Base-by-base conservation (phyloP, 2,888 invertebrate genomes). In the Harpagoxenus sublaevis region DNA sequence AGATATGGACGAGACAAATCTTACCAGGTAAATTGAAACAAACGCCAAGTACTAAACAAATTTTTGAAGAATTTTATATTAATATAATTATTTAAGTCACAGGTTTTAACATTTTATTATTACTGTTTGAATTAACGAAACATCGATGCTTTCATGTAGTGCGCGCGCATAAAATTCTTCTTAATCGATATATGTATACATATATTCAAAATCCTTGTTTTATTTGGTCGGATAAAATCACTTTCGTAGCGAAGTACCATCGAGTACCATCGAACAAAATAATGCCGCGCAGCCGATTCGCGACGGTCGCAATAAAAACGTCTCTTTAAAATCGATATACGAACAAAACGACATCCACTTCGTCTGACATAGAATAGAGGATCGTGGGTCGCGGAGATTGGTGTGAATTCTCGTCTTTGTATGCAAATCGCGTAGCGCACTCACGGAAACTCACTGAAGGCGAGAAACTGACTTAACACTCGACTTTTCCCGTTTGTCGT, bases 391-490 rank as follows among this genome's bases (percentile, higher is more conserved):
- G 57, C 48, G 35, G 53, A 48, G 57, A 42, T 48, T 68, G 57
- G 83, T 70, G 55, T 71, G 84, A 84, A 73, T 82, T 62, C 84
- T 83, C 86, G 87, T 89, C 88, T 90, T 89, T 91, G 88, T 84
- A 89, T 91, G 91, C 88, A 91, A 91, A 91, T 90, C 87, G 88
- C 85, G 79, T 66, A 83, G 83, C 65, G 82, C 87, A 85, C 84
- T 84, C 79, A 85, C 82, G 86, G 60, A 74, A 85, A 84, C 71
- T 83, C 66, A 53, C 81, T 62, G 74, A 86, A 74, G 79, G 82
- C 83, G 87, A 89, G 90, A 90, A 87, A 90, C 83, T 81, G 88
- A 73, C 65, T 84, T 75, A 65, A 51, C 78, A 42, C 81, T 87
- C 89, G 84, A 68, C 77, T 89, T 84, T 42, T 51, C 78, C 81